Conservation (phyloP, 1,140 invertebrate genomes). For the Papilio aristodemus region DNA sequence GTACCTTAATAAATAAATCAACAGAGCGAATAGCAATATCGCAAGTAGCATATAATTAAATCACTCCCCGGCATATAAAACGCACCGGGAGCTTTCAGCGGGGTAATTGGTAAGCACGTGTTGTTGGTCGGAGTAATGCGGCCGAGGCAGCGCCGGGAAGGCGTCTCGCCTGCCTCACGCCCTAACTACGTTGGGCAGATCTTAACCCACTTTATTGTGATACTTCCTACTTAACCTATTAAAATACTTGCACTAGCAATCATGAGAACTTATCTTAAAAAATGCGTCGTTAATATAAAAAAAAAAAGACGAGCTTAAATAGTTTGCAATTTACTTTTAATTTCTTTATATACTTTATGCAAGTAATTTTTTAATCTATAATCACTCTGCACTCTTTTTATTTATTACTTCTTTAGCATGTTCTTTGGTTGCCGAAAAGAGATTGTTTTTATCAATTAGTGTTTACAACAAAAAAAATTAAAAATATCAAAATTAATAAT, state of each 20-base stretch:
- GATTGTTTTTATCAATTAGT: no score
- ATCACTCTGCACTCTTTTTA: no score
- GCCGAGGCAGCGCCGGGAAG: slow-evolving; percentile 43
- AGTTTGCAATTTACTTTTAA: no score
- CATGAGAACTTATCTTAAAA: neutral
- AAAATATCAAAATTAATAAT: no score
- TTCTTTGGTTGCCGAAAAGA: no score
- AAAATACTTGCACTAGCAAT: neutral
- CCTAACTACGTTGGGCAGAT: slow-evolving; percentile 44
- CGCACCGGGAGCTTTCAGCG: slow-evolving; percentile 13
- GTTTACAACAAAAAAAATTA: no score
- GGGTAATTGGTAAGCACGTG: slow-evolving; percentile 23
- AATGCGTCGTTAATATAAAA: neutral
- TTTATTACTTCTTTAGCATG: no score
- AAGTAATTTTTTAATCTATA: no score
- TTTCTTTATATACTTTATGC: no score
- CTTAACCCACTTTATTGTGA: slow-evolving; percentile 45
- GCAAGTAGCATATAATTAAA: slow-evolving; percentile 28
- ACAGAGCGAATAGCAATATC: slow-evolving; percentile 6
- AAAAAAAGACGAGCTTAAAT: no score
- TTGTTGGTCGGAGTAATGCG: slow-evolving; percentile 3
- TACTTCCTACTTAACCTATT: slow-evolving; percentile 41
- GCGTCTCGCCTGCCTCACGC: slow-evolving; percentile 40
- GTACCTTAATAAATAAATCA: slow-evolving; percentile 1
- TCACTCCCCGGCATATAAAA: slow-evolving; percentile 15